phyloP scores from a whole-genome alignment of 2,888 invertebrate genomes.

The Drosophila hamatofila region DNA sequence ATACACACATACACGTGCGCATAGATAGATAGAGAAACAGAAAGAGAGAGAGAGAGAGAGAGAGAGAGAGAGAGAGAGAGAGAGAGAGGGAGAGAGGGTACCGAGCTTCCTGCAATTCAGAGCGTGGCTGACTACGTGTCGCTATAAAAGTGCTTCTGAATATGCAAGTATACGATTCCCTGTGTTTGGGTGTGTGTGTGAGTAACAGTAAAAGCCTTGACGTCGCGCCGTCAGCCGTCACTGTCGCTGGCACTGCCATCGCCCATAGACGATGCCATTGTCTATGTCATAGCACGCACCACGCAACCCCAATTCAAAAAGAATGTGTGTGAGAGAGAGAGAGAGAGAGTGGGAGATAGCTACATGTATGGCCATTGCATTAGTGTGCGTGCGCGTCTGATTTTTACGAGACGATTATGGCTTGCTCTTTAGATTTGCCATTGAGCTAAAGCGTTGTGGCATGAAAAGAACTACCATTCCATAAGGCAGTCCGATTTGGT shows the following conservation, averaged over 20 bases:
- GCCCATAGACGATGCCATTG: conserved; percentile 47
- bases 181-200: conserved; percentile 22
- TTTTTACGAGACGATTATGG: conserved; percentile 82
- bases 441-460: conserved; percentile 72
- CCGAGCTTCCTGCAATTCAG: conserved; percentile 71
- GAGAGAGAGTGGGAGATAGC: background rate
- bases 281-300: conserved; percentile 62
- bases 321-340: background rate
- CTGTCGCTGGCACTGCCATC: conserved; percentile 58
- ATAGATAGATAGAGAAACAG: conserved; percentile 7
- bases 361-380: conserved; percentile 32
- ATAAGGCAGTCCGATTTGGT: conserved; percentile 8
- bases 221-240: conserved; percentile 43
- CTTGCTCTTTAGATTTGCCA: conserved; percentile 80
- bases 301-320: conserved; percentile 5
- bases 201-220: conserved; percentile 52
- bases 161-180: conserved; percentile 13
- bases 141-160: conserved; percentile 64
- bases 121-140: conserved; percentile 72
- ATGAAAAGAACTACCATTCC: conserved; percentile 37
- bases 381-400: conserved; percentile 76
- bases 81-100: background rate
- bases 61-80: conserved; percentile 1
- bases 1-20: conserved; percentile 39
- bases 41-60: conserved; percentile 1